These are phyloP conservation scores for Triplophysa rosa DNA, from an alignment of 2,113 vertebrate species.

Conservation along the genomic window DNA sequence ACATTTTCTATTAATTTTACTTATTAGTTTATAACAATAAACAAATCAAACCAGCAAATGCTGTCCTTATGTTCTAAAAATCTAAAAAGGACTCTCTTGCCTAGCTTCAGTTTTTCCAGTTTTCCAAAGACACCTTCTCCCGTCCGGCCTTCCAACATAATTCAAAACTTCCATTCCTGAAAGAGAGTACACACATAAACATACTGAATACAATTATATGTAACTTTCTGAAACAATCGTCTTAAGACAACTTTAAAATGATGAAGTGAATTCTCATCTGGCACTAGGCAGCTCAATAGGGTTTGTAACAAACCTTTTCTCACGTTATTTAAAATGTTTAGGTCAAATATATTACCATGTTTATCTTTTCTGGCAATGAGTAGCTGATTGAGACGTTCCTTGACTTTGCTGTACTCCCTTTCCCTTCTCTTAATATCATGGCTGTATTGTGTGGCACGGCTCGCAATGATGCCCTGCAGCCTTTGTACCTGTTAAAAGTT, in stretches of 20 bases:
- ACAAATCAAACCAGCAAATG: background rate
- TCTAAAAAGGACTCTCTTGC: constrained; percentile 59
- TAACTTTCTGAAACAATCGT: too few species aligned
- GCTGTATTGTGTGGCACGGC: constrained; percentile 92
- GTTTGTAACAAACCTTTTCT: constrained; percentile 27
- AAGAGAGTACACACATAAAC: background rate
- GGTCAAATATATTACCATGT: constrained; percentile 74
- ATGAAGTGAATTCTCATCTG: constrained; percentile 36
- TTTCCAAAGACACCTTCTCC: constrained; percentile 91
- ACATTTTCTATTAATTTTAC: too few species aligned
- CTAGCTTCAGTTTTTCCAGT: constrained; percentile 90
- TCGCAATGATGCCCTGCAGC: constrained; percentile 90
- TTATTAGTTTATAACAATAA: too few species aligned
- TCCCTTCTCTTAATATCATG: constrained; percentile 98
- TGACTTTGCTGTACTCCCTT: constrained; percentile 91
- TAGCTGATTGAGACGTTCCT: constrained; percentile 91
- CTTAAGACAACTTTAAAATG: too few species aligned
- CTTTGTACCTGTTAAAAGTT: constrained; percentile 83
- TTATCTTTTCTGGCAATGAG: constrained; percentile 93
- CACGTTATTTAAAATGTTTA: background rate
- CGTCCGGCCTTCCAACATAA: constrained; percentile 89
- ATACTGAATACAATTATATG: too few species aligned
- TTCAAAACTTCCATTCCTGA: constrained; percentile 93
- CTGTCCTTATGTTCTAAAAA: too few species aligned
- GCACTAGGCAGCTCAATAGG: constrained; percentile 21